These are phyloP conservation scores for Crypturellus undulatus DNA, from an alignment of 2,113 vertebrate species.

Conservation along the genomic window DNA sequence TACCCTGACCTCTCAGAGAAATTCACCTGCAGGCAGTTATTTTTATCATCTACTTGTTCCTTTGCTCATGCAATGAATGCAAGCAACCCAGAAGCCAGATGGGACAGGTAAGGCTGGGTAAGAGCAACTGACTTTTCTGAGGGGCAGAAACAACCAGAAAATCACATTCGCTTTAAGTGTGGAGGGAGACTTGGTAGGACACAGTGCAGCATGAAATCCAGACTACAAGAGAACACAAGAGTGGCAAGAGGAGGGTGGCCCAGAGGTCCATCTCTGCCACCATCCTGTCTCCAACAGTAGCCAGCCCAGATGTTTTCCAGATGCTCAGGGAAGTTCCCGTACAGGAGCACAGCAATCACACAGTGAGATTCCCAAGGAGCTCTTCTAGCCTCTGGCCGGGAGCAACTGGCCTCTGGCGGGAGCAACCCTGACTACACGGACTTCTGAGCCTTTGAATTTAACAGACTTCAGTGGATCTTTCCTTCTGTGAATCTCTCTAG, in stretches of 20 bases:
- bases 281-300: not conserved
- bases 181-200: not conserved
- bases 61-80: slow-evolving; percentile 42
- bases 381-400: not conserved
- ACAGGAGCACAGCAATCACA: not conserved
- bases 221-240: not conserved
- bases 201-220: not conserved
- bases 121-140: not conserved
- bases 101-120: not conserved
- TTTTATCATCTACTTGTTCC: slow-evolving; percentile 46
- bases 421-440: not conserved
- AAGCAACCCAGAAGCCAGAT: not conserved
- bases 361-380: not conserved
- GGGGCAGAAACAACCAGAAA: not conserved
- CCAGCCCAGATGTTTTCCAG: not conserved
- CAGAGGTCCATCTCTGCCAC: not conserved
- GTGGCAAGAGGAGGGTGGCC: not conserved
- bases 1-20: slow-evolving; percentile 11
- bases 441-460: not conserved
- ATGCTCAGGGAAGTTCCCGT: not conserved
- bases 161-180: not conserved
- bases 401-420: too few species aligned
- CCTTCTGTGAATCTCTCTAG: not conserved
- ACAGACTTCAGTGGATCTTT: not conserved
- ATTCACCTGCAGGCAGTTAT: slow-evolving; percentile 32